Conservation (phyloP, 2,797 vertebrate species). For the Glyptemys insculpta region DNA sequence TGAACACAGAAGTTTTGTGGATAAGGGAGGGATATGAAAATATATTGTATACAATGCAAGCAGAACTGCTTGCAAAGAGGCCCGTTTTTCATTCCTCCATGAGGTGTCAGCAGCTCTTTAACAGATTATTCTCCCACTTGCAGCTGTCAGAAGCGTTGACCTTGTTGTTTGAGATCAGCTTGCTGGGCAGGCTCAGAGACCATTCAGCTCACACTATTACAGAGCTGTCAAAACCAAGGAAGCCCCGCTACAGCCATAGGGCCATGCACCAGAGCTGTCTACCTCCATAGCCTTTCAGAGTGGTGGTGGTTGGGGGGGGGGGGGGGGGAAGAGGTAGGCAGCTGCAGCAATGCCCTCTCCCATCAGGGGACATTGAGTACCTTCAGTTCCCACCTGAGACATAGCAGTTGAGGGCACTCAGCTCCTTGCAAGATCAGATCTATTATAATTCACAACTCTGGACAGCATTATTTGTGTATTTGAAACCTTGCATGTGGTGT, state of each 20-base stretch:
- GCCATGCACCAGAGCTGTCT: fast-evolving
- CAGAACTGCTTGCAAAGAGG: neutral
- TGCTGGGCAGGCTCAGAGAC: neutral
- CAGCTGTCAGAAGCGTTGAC: neutral
- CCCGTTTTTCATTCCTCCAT: neutral
- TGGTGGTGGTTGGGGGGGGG: neutral
- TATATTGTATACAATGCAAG: neutral
- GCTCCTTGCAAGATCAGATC: fast-evolving
- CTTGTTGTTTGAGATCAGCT: neutral
- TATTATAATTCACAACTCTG: neutral
- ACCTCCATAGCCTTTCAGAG: neutral
- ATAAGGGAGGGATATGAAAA: neutral
- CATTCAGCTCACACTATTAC: neutral
- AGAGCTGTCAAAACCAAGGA: neutral
- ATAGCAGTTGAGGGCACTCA: neutral
- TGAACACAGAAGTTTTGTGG: neutral
- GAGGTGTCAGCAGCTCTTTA: neutral
- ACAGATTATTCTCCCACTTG: neutral
- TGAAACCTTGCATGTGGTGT: neutral
- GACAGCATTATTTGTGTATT: neutral
- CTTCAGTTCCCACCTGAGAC: neutral
- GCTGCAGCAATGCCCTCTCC: neutral
- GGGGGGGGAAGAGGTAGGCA: too few relatives aligned
- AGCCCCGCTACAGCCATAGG: neutral
- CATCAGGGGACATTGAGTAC: neutral